These are phyloP conservation scores for Hybognathus amarus DNA, from an alignment of 2,797 vertebrate genomes.

Conservation along the genomic window DNA sequence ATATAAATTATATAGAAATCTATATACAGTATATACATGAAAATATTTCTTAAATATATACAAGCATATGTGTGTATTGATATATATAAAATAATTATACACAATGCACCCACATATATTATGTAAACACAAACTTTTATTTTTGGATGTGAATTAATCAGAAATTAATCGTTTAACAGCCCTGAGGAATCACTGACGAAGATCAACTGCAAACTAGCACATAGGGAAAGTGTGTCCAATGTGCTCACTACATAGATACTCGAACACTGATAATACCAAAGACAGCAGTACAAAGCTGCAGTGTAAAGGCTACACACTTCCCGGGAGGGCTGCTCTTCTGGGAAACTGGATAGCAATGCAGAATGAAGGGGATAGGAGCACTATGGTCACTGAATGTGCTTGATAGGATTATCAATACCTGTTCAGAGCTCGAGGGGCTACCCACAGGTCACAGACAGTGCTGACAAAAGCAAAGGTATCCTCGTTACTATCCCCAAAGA, in stretches of 20 bases:
- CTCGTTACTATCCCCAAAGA: constrained; percentile 1
- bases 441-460: constrained; percentile 27
- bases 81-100: too few species aligned
- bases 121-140: too few species aligned
- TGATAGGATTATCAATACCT: constrained; percentile 7
- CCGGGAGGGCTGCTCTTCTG: constrained; percentile 22
- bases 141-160: too few species aligned
- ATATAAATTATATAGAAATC: too few species aligned
- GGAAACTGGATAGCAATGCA: constrained; percentile 28
- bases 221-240: neutral
- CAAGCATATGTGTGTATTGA: too few species aligned
- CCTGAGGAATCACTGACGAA: neutral
- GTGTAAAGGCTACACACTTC: neutral
- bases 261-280: neutral
- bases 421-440: neutral
- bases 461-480: constrained; percentile 1
- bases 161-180: too few species aligned
- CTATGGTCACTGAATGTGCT: constrained; percentile 20
- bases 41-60: too few species aligned
- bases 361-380: neutral
- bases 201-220: neutral
- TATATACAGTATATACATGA: too few species aligned
- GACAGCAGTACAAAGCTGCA: constrained; percentile 7
- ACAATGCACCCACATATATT: too few species aligned
- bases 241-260: neutral